Evolutionary conservation across 2,888 invertebrate genomes (phyloP).

Genomic region (Alsophila aescularia): DNA sequence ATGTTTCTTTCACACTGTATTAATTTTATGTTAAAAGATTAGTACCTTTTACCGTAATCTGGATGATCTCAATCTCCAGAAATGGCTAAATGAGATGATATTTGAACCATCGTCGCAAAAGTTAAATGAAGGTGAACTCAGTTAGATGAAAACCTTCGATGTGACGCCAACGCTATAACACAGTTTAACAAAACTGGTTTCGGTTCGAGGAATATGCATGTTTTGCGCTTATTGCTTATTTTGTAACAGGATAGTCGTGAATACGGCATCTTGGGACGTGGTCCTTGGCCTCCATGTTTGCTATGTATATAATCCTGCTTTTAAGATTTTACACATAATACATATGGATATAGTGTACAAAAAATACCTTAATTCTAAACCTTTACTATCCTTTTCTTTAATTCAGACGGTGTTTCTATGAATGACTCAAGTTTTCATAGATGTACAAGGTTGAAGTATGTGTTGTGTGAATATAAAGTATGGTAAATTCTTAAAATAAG

Average conservation of each 20-base stretch:
- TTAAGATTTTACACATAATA: too few species aligned
- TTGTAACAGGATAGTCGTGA: conserved; percentile 26
- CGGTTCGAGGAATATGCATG: conserved; percentile 27
- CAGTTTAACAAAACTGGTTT: conserved; percentile 28
- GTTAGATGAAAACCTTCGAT: conserved; percentile 4
- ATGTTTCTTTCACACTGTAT: too few species aligned
- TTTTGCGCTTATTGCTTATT: conserved; percentile 36
- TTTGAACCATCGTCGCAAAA: conserved; percentile 5
- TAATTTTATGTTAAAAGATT: too few species aligned
- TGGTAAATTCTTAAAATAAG: too few species aligned
- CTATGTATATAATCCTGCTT: background rate
- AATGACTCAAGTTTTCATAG: too few species aligned
- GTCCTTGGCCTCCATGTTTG: background rate
- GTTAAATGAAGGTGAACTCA: background rate
- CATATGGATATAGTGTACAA: too few species aligned
- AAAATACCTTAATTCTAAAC: too few species aligned
- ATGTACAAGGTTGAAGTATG: too few species aligned
- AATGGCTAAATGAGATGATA: background rate
- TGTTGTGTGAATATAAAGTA: too few species aligned
- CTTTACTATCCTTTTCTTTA: too few species aligned
- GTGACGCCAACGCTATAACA: conserved; percentile 7
- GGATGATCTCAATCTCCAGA: conserved; percentile 4
- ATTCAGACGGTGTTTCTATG: too few species aligned
- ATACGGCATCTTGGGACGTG: background rate
- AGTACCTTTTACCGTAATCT: background rate